Conservation (phyloP, 2,797 vertebrate species). For the Chaunax sp. region DNA sequence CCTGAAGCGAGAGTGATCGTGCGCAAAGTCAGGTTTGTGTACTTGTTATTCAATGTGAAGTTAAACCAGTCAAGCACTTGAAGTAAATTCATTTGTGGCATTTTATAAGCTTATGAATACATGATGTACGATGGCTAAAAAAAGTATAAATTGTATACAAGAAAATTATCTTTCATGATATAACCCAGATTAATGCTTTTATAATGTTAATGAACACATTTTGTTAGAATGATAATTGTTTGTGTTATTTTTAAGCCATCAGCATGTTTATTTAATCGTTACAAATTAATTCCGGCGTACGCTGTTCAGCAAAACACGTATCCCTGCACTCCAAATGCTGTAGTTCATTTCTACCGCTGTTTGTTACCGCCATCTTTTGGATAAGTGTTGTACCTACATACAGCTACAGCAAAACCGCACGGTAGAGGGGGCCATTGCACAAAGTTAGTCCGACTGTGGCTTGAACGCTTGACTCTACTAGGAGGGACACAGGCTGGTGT, state of each 20-base stretch:
- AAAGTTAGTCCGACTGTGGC: constrained; percentile 24
- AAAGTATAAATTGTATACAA: no score
- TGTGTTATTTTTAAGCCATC: accelerated
- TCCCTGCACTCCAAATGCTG: background rate
- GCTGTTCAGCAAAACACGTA: constrained; percentile 18
- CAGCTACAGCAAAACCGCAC: background rate
- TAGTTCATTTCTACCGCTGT: constrained; percentile 6
- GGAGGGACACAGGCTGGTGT: constrained; percentile 55
- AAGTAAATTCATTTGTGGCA: background rate
- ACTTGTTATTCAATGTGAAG: background rate
- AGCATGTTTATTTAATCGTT: background rate
- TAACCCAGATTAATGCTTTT: background rate
- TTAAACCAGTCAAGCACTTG: accelerated
- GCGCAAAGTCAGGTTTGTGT: background rate
- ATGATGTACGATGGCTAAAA: no score
- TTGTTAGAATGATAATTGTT: accelerated
- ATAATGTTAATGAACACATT: accelerated
- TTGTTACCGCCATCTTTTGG: constrained; percentile 72
- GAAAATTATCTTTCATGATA: no score
- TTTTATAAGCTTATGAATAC: background rate
- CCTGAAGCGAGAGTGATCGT: background rate
- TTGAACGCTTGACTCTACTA: constrained; percentile 46
- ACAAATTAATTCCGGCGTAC: constrained; percentile 9
- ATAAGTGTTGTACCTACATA: constrained; percentile 14
- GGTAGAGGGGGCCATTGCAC: constrained; percentile 69